phyloP scores from a whole-genome alignment of 2,113 vertebrate species.

The Amblyopsis rosae region DNA sequence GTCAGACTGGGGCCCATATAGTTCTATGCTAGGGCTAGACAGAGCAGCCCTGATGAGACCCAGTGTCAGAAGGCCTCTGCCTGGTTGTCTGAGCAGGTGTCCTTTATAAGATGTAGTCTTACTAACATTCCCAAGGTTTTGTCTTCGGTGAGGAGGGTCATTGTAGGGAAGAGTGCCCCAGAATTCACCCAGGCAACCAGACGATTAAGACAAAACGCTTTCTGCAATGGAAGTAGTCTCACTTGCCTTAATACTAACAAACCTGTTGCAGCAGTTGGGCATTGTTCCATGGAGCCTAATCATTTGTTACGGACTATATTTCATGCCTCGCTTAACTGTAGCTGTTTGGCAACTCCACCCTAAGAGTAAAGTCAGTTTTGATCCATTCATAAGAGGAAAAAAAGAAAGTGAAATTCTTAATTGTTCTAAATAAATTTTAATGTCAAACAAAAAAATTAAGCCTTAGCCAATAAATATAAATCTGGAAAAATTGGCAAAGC shows the following conservation, averaged over 20 bases:
- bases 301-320: neutral
- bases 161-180: slow-evolving; percentile 39
- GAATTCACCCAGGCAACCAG: slow-evolving; percentile 42
- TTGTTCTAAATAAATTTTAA: neutral
- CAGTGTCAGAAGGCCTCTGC: neutral
- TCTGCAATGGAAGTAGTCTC: slow-evolving; percentile 24
- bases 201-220: slow-evolving; percentile 52
- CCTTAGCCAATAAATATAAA: neutral
- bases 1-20: too few relatives aligned
- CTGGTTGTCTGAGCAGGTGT: slow-evolving; percentile 63
- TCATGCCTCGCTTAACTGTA: neutral
- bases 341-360: neutral
- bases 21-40: slow-evolving; percentile 17
- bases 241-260: slow-evolving; percentile 30
- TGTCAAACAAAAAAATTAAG: neutral
- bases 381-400: too few relatives aligned
- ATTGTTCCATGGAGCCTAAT: slow-evolving; percentile 23
- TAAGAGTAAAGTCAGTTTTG: neutral
- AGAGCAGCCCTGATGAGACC: slow-evolving; percentile 21
- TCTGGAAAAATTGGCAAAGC: neutral
- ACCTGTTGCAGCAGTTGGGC: slow-evolving; percentile 33
- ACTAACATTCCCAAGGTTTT: slow-evolving; percentile 67
- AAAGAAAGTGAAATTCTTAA: too few relatives aligned
- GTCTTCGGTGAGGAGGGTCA: slow-evolving; percentile 48
- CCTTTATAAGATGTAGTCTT: slow-evolving; percentile 14